Conservation (phyloP, 2,797 vertebrate species). For the Thalassophryne amazonica region DNA sequence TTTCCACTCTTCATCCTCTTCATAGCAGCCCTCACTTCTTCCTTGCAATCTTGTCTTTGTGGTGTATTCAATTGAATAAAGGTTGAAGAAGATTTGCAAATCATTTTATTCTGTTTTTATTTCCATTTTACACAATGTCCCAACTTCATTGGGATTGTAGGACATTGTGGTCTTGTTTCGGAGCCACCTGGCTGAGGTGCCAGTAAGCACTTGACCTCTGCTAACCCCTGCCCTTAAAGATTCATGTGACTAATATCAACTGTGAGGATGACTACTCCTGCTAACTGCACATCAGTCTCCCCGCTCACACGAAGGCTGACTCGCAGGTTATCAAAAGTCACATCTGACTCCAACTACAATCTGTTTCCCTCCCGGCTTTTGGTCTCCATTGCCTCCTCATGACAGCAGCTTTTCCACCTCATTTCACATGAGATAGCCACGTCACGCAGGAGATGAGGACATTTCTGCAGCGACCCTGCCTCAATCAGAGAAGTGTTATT, state of each 20-base stretch:
- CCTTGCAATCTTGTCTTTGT: too few relatives aligned
- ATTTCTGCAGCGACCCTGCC: slow-evolving; percentile 31
- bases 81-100: too few relatives aligned
- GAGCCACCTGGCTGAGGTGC: slow-evolving; percentile 2
- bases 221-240: slow-evolving; percentile 62
- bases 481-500: slow-evolving; percentile 52
- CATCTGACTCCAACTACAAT: slow-evolving; percentile 61
- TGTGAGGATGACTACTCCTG: slow-evolving; percentile 57
- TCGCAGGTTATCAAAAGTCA: slow-evolving; percentile 65
- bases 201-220: slow-evolving; percentile 31
- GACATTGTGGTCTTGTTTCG: slow-evolving; percentile 25
- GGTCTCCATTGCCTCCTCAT: slow-evolving; percentile 46
- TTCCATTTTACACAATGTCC: too few relatives aligned
- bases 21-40: too few relatives aligned
- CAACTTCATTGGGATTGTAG: too few relatives aligned
- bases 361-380: slow-evolving; percentile 49
- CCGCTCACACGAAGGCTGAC: slow-evolving; percentile 53
- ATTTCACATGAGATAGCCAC: slow-evolving; percentile 63
- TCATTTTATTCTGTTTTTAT: too few relatives aligned
- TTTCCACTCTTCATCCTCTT: too few relatives aligned
- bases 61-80: too few relatives aligned
- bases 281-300: slow-evolving; percentile 62
- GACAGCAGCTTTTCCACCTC: slow-evolving; percentile 72
- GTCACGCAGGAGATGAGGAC: slow-evolving; percentile 25
- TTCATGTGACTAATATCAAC: slow-evolving; percentile 59